These are phyloP conservation scores for Pachycephus smyrnensis DNA, from an alignment of 2,888 invertebrate genomes.

Conservation along the genomic window DNA sequence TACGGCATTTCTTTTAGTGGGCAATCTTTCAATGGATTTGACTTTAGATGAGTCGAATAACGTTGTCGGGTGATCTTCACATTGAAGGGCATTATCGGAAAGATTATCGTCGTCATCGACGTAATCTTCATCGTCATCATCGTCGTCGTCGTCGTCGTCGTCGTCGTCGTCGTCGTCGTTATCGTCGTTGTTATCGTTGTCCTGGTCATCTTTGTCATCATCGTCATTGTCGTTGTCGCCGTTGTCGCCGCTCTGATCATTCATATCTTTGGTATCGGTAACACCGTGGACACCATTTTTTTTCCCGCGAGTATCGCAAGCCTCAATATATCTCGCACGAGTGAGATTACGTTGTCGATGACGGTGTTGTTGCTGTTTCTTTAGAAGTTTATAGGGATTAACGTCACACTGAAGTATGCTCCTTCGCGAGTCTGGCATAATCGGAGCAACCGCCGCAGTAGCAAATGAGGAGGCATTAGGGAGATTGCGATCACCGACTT, in stretches of 20 bases:
- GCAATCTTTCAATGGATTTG: conserved; percentile 63
- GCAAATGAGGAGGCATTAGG: background rate
- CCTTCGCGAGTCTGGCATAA: conserved; percentile 59
- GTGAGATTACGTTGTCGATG: conserved; percentile 28
- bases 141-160: conserved; percentile 52
- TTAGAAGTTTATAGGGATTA: conserved; percentile 85
- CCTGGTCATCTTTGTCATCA: conserved; percentile 49
- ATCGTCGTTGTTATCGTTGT: conserved; percentile 66
- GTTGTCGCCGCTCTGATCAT: conserved; percentile 61
- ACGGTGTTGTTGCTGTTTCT: conserved; percentile 61
- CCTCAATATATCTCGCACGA: background rate
- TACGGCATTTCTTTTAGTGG: conserved; percentile 49
- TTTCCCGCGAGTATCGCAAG: no score
- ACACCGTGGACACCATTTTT: background rate
- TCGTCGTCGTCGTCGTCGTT: conserved; percentile 68
- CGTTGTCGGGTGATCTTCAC: conserved; percentile 44
- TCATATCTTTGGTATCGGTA: conserved; percentile 48
- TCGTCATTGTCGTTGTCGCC: conserved; percentile 41
- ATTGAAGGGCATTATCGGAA: conserved; percentile 62
- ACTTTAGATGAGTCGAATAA: conserved; percentile 62
- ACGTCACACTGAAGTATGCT: conserved; percentile 87
- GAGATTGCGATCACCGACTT: background rate
- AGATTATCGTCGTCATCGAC: conserved; percentile 63
- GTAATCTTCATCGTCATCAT: conserved; percentile 60
- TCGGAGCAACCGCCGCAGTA: background rate